phyloP scores from a whole-genome alignment of 2,888 invertebrate genomes.

The Drosophila acutilabella region DNA sequence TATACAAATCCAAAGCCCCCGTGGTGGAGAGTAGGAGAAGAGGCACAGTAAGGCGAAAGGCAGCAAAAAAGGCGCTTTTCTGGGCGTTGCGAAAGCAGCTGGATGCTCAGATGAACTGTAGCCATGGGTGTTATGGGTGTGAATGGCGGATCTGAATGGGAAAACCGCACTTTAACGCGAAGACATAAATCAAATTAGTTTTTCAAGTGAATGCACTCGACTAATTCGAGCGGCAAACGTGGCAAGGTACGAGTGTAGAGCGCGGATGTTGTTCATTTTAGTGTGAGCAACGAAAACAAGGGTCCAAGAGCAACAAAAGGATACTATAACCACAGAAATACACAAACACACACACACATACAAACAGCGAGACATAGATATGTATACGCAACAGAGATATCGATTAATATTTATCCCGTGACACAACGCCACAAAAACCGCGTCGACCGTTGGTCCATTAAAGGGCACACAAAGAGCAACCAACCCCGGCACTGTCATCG shows the following conservation, averaged over 20 bases:
- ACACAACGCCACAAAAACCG: conserved; percentile 70
- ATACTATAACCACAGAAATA: conserved; percentile 36
- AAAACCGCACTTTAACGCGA: conserved; percentile 68
- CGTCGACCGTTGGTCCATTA: conserved; percentile 70
- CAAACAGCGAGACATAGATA: conserved; percentile 7
- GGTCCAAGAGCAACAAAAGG: conserved; percentile 48
- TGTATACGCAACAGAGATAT: conserved; percentile 47
- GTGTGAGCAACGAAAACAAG: conserved; percentile 38
- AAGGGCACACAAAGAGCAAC: conserved; percentile 59
- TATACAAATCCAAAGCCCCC: conserved; percentile 23
- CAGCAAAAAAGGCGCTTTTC: conserved; percentile 52
- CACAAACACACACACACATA: conserved; percentile 18
- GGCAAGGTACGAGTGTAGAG: conserved; percentile 47
- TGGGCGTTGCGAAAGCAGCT: conserved; percentile 67
- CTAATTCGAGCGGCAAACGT: conserved; percentile 67
- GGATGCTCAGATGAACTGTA: conserved; percentile 38
- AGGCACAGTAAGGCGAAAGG: conserved; percentile 8
- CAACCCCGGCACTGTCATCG: conserved; percentile 35
- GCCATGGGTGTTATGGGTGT: conserved; percentile 58
- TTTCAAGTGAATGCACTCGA: conserved; percentile 79
- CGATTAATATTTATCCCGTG: conserved; percentile 76
- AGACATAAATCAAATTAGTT: conserved; percentile 83
- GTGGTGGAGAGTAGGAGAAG: background rate
- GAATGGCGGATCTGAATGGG: conserved; percentile 56
- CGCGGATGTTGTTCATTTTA: conserved; percentile 65